These are phyloP conservation scores for Selene dorsalis DNA, from an alignment of 2,797 vertebrate species.

Conservation along the genomic window DNA sequence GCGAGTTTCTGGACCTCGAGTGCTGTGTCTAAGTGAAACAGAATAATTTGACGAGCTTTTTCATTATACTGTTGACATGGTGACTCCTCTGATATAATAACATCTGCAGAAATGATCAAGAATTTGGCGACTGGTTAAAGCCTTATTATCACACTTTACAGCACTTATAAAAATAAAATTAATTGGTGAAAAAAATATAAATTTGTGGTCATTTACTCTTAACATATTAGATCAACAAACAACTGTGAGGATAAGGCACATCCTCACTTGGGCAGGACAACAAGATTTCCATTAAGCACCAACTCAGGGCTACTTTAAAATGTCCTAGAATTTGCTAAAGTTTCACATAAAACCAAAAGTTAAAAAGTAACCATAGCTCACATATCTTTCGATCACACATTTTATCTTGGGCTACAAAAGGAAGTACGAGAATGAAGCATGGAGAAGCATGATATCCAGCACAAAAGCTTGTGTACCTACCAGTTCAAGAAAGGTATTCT, in stretches of 20 bases:
- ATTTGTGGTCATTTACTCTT: conserved; percentile 8
- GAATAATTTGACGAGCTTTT: conserved; percentile 64
- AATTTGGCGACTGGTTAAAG: conserved; percentile 45
- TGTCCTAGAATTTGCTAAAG: not conserved
- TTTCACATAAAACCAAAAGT: not conserved
- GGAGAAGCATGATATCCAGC: conserved; percentile 74
- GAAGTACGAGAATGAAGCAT: conserved; percentile 70
- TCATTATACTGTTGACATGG: conserved; percentile 19
- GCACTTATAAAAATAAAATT: conserved; percentile 3
- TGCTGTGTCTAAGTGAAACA: conserved; percentile 85
- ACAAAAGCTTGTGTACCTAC: conserved; percentile 88
- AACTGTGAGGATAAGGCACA: conserved; percentile 67
- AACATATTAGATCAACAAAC: conserved; percentile 16
- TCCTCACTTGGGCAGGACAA: conserved; percentile 52
- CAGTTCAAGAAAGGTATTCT: conserved; percentile 93
- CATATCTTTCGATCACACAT: conserved; percentile 2
- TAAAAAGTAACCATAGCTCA: conserved; percentile 10
- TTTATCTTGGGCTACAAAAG: conserved; percentile 58
- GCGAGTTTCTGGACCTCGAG: conserved; percentile 76
- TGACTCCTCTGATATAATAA: conserved; percentile 33
- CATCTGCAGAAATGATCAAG: conserved; percentile 29
- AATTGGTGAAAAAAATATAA: conserved; percentile 26
- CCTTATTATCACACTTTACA: conserved; percentile 2
- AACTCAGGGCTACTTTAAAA: not conserved
- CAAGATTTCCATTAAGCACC: conserved; percentile 28